phyloP scores from a whole-genome alignment of 1,140 invertebrate genomes.

The Limonius californicus region DNA sequence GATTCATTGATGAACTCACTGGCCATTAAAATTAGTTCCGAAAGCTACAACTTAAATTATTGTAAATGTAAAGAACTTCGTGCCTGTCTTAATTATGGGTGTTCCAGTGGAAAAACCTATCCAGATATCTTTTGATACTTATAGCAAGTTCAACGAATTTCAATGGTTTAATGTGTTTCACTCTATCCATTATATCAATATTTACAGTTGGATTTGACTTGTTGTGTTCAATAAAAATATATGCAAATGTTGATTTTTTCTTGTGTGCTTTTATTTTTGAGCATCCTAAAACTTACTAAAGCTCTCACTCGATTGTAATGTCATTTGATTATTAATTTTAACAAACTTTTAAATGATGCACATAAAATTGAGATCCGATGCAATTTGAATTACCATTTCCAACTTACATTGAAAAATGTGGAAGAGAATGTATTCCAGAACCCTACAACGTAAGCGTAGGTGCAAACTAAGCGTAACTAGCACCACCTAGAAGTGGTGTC shows the following conservation, averaged over 20 bases:
- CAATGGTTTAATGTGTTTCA: constrained; percentile 28
- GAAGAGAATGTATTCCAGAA: no score
- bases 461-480: no score
- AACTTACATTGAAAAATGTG: no score
- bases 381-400: no score
- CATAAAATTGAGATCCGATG: no score
- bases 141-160: constrained; percentile 23
- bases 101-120: constrained; percentile 14
- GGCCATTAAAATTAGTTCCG: not conserved
- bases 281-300: no score
- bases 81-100: constrained; percentile 39
- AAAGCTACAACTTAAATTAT: constrained; percentile 4
- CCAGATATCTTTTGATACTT: constrained; percentile 37
- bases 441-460: no score
- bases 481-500: no score
- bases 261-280: not conserved
- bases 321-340: no score
- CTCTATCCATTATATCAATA: constrained; percentile 31
- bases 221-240: constrained; percentile 45
- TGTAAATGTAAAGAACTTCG: constrained; percentile 32
- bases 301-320: no score
- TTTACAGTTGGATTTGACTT: constrained; percentile 35
- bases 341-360: no score
- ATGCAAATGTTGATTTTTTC: constrained; percentile 36
- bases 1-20: not conserved